Percentiles rank a stretch among this genome's conserved stretches.
Conservation (phyloP, 2,113 vertebrate genomes). For the Triplophysa tibetana region DNA sequence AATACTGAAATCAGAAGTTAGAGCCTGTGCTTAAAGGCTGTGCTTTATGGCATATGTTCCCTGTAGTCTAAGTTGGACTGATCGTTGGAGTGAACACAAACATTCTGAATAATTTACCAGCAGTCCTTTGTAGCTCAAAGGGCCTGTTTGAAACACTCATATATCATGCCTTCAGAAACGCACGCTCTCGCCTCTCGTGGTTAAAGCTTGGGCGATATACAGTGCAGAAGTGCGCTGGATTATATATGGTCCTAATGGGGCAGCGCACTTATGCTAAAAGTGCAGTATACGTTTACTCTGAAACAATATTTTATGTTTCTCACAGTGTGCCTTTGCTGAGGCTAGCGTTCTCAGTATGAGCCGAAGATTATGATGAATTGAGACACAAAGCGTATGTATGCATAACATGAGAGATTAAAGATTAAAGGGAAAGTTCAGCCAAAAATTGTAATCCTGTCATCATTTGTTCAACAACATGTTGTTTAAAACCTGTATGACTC, state of each 20-base stretch:
- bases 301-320: not conserved
- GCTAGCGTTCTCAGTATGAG: not conserved
- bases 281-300: not conserved
- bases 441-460: no score
- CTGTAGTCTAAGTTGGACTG: slow-evolving; percentile 7
- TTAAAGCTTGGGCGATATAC: not conserved
- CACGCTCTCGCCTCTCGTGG: not conserved
- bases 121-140: slow-evolving; percentile 41
- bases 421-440: not conserved
- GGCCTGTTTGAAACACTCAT: slow-evolving; percentile 51
- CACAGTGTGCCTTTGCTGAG: not conserved
- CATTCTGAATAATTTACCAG: slow-evolving; percentile 50
- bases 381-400: not conserved
- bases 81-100: slow-evolving; percentile 40
- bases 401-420: not conserved
- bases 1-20: not conserved
- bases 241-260: slow-evolving; percentile 20
- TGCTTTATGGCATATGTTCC: not conserved
- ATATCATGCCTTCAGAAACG: slow-evolving; percentile 46
- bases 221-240: not conserved
- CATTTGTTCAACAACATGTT: no score
- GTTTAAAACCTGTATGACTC: no score
- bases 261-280: not conserved
- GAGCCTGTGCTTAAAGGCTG: slow-evolving; percentile 2
- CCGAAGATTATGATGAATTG: slow-evolving; percentile 7